Evolutionary conservation across 2,797 vertebrate species (phyloP).

Genomic region (Pyrocephalus nanus): DNA sequence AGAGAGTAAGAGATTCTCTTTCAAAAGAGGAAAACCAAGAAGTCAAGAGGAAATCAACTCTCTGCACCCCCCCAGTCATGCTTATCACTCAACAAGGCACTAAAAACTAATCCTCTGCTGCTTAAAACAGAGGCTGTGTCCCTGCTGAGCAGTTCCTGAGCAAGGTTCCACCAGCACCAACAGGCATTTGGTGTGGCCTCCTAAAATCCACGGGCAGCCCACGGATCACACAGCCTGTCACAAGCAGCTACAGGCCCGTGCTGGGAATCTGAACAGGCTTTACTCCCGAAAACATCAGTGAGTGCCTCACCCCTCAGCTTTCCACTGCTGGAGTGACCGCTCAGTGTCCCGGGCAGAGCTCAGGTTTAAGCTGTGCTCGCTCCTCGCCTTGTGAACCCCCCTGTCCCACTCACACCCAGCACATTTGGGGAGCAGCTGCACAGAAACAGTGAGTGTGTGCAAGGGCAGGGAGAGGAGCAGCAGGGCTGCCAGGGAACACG

Average conservation of each 20-base stretch:
- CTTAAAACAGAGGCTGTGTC: background rate
- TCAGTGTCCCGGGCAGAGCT: fast-evolving
- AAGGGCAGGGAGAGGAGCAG: background rate
- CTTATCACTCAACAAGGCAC: background rate
- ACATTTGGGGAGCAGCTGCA: background rate
- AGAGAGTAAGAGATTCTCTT: background rate
- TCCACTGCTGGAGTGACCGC: background rate
- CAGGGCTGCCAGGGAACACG: background rate
- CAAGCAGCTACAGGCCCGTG: background rate
- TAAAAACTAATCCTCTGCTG: fast-evolving
- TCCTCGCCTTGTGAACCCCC: background rate
- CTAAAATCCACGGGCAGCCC: background rate
- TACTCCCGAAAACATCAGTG: fast-evolving
- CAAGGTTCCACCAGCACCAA: background rate
- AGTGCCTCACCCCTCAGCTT: background rate
- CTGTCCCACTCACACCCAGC: fast-evolving
- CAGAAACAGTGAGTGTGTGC: background rate
- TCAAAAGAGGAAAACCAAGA: background rate
- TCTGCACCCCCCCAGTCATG: background rate
- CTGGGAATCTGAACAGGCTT: fast-evolving
- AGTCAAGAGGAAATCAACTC: background rate
- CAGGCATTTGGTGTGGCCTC: background rate
- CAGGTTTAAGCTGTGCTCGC: fast-evolving
- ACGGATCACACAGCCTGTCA: background rate
- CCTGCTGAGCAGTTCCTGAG: background rate